Percentiles rank a stretch among this genome's conserved stretches.
These are phyloP conservation scores for rabbit (Oryctolagus cuniculus) DNA, from an alignment of 2,113 vertebrate species.

Conservation along the genomic window mOryCun1.1 NC_091445.1:64456001-64456500, in stretches of 20 bases:
- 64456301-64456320: neutral
- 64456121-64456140: too few relatives aligned
- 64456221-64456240: neutral
- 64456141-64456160: neutral
- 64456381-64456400: neutral
- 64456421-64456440: slow-evolving; percentile 17
- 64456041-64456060: too few relatives aligned
- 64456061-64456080: too few relatives aligned
- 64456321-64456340: neutral
- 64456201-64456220: neutral
- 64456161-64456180: neutral
- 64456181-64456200: neutral
- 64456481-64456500: slow-evolving; percentile 36
- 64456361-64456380: neutral
- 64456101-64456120: too few relatives aligned
- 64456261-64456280: neutral
- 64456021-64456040: too few relatives aligned
- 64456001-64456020: too few relatives aligned
- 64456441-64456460: neutral
- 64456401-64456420: neutral
- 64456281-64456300: neutral
- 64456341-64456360: neutral
- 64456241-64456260: slow-evolving; percentile 28
- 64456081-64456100: too few relatives aligned
- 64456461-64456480: slow-evolving; percentile 5